These are phyloP conservation scores for Rhinoptilus africanus DNA, from an alignment of 2,113 vertebrate genomes.

Conservation along the genomic window DNA sequence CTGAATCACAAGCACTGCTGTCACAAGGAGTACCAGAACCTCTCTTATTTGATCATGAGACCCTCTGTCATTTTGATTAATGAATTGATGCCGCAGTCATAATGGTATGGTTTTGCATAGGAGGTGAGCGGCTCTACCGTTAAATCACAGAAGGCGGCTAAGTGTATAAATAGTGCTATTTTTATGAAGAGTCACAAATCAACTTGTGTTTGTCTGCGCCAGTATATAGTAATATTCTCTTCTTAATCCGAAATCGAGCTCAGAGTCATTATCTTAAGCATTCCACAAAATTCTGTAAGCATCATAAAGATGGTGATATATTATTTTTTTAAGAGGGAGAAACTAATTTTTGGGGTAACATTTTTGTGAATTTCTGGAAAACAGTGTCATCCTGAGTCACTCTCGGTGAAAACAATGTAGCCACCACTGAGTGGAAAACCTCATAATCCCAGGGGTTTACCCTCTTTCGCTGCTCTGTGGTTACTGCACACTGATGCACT, in stretches of 20 bases:
- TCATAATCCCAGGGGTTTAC: neutral
- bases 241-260: neutral
- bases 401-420: neutral
- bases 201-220: neutral
- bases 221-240: neutral
- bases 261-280: neutral
- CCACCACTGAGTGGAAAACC: neutral
- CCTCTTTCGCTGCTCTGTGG: neutral
- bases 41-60: conserved; percentile 12
- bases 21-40: neutral
- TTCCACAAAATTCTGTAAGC: neutral
- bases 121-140: neutral
- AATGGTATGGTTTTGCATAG: neutral
- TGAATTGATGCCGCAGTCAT: neutral
- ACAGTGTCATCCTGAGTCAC: neutral
- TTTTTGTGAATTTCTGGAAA: conserved; percentile 4
- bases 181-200: neutral
- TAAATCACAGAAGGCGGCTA: neutral
- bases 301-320: neutral
- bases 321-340: neutral
- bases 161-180: neutral
- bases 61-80: conserved; percentile 8
- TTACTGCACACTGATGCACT: neutral
- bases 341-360: neutral
- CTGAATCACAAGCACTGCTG: neutral